Percentiles rank a stretch among this genome's conserved stretches.
Evolutionary conservation across 2,888 invertebrate genomes (phyloP).

Genomic region (Macaria liturata): DNA sequence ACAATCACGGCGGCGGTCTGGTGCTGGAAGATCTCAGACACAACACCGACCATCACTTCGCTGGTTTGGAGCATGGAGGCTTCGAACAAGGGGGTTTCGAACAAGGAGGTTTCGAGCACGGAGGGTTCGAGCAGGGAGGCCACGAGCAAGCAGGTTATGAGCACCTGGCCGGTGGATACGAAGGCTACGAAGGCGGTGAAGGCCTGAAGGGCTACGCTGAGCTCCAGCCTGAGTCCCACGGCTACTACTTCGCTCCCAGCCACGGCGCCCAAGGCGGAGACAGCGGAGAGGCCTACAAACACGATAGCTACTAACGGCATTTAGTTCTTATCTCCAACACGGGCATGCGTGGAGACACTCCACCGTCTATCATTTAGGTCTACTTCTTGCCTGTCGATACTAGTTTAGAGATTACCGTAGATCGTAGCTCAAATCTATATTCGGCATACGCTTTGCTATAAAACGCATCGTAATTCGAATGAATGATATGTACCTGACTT

Average conservation of each 20-base stretch:
- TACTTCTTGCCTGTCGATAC: slow-evolving; percentile 66
- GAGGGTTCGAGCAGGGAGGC: slow-evolving; percentile 44
- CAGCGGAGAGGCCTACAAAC: slow-evolving; percentile 69
- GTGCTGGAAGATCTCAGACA: slow-evolving; percentile 84
- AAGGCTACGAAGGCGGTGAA: slow-evolving; percentile 63
- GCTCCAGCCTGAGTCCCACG: slow-evolving; percentile 58
- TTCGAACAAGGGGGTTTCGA: slow-evolving; percentile 53
- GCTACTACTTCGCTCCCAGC: slow-evolving; percentile 58
- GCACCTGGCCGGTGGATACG: slow-evolving; percentile 37
- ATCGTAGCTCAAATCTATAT: slow-evolving; percentile 42
- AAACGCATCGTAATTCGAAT: slow-evolving; percentile 42
- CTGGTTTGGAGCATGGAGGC: slow-evolving; percentile 52
- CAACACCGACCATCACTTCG: slow-evolving; percentile 62
- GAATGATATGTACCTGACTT: slow-evolving; percentile 71
- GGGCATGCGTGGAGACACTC: slow-evolving; percentile 51
- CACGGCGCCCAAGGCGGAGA: slow-evolving; percentile 55
- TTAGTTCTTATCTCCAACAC: slow-evolving; percentile 43
- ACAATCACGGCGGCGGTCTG: slow-evolving; percentile 82
- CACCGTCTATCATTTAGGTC: slow-evolving; percentile 46
- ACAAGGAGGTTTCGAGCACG: slow-evolving; percentile 55
- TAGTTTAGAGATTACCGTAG: slow-evolving; percentile 38
- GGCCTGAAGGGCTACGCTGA: slow-evolving; percentile 69
- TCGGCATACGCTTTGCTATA: slow-evolving; percentile 49
- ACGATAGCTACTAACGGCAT: slow-evolving; percentile 64
- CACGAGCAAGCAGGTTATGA: slow-evolving; percentile 48